Conservation (phyloP, 2,888 invertebrate species). For the Drosophila paranaensis region DNA sequence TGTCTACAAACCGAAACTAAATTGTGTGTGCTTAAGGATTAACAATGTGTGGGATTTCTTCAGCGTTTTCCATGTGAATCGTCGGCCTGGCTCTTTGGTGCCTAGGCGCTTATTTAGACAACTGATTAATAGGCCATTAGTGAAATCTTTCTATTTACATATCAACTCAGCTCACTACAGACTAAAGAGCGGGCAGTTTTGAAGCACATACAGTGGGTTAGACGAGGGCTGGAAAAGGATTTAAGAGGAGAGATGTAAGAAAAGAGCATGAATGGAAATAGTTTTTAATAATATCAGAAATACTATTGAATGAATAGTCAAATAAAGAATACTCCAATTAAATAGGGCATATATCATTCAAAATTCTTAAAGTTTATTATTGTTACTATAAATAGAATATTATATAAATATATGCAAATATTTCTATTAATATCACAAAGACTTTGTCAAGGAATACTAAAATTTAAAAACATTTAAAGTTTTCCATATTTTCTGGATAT, state of each 20-base stretch:
- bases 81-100: slow-evolving; percentile 56
- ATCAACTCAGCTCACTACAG: slow-evolving; percentile 8
- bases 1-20: slow-evolving; percentile 34
- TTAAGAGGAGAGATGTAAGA: not conserved
- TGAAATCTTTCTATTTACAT: slow-evolving; percentile 60
- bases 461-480: too few relatives aligned
- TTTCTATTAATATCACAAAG: too few relatives aligned
- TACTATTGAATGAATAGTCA: too few relatives aligned
- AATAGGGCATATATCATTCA: too few relatives aligned
- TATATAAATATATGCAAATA: too few relatives aligned
- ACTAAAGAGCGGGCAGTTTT: slow-evolving; percentile 17
- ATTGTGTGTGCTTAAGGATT: slow-evolving; percentile 63
- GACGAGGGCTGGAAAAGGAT: not conserved
- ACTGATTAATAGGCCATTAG: slow-evolving; percentile 72
- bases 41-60: slow-evolving; percentile 73
- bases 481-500: too few relatives aligned
- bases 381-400: too few relatives aligned
- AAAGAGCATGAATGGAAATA: too few relatives aligned
- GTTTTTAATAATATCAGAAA: too few relatives aligned
- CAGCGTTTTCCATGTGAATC: slow-evolving; percentile 46
- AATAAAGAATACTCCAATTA: too few relatives aligned
- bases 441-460: too few relatives aligned
- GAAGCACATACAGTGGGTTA: not conserved
- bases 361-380: too few relatives aligned
- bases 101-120: slow-evolving; percentile 58